Base-by-base conservation (phyloP, 2,113 vertebrate species). In the Psittacus erithacus region DNA sequence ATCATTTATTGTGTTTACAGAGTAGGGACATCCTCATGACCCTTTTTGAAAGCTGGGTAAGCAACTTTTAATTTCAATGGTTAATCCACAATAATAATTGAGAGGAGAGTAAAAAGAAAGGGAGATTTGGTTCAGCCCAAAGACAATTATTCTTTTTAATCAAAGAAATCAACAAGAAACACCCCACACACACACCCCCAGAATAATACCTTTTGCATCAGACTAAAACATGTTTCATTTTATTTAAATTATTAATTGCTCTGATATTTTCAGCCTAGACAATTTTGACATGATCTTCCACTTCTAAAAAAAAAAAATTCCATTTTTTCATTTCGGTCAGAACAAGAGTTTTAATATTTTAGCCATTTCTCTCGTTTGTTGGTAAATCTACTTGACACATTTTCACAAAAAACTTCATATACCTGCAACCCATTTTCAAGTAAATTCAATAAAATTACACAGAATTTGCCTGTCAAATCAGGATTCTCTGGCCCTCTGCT, bases 361-460 rank as follows among this genome's bases (percentile, higher is more conserved):
- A 88, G 3, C 13, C 6, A 39, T 77, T 95, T 77, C n/a, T 80
- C 49, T 49, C 29, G 13, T 52, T 85, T 79, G 27, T 55, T 41
- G 24, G n/a, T 80, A 81, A 70, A 74, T 9, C 17, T 39, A 8
- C n/a, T 70, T 74, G 28, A 29, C 67, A 46, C 2, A 46, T 19
- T 67, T 93, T 86, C 80, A 86, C 50, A 41, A 35, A 52, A 84
- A 86, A 4, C 33, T 78, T 75, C 7, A 47, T 91, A 86, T 92
- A 10, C 29, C 55, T 43, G 28, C 73, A 94, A 20, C 39, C 14
- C 13, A 9, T 86, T 94, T 90, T n/a, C 78, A 74, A 81, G n/a
- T 7, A 68, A 81, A 86, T 84, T 84, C 33, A 64, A 68, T 55
- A 91, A 50, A 73, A 0, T 0, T 17, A 65, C 4, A 4, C 39